Conservation (phyloP, 2,888 invertebrate genomes). For the Spodoptera exigua region DNA sequence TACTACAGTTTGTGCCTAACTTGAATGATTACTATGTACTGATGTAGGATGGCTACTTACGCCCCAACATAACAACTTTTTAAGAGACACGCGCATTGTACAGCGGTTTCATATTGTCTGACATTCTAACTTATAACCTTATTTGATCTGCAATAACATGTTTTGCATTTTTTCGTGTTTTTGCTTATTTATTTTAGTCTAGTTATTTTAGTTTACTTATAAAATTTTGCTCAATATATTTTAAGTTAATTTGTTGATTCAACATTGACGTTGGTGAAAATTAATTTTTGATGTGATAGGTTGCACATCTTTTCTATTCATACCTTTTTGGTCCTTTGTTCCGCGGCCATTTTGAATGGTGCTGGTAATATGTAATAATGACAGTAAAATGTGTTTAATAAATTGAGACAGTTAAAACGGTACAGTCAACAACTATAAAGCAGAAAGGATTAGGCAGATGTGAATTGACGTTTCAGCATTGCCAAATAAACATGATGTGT, state of each 20-base stretch:
- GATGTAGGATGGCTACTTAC: too few species aligned
- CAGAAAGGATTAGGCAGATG: too few species aligned
- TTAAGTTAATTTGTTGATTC: constrained; percentile 57
- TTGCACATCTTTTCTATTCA: constrained; percentile 39
- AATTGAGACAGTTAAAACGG: not conserved
- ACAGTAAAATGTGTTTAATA: not conserved
- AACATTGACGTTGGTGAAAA: constrained; percentile 51
- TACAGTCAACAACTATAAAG: too few species aligned
- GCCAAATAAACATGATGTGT: not conserved
- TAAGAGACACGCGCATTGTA: too few species aligned
- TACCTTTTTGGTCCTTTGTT: not conserved
- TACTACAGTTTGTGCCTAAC: too few species aligned
- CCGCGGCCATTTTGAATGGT: not conserved
- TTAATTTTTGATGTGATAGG: constrained; percentile 25
- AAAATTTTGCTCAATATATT: constrained; percentile 64
- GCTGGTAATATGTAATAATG: not conserved
- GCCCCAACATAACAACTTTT: too few species aligned
- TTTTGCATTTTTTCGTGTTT: constrained; percentile 23
- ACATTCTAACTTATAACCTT: too few species aligned
- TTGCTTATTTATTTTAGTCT: constrained; percentile 24
- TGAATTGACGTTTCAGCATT: too few species aligned
- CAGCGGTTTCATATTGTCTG: too few species aligned
- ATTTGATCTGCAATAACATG: constrained; percentile 10
- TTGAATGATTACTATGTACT: too few species aligned
- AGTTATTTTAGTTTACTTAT: constrained; percentile 37